Evolutionary conservation across 1,140 invertebrate genomes (phyloP), one percentile per base, ranked within the genome.

Genomic region (Diabrotica virgifera): DNA sequence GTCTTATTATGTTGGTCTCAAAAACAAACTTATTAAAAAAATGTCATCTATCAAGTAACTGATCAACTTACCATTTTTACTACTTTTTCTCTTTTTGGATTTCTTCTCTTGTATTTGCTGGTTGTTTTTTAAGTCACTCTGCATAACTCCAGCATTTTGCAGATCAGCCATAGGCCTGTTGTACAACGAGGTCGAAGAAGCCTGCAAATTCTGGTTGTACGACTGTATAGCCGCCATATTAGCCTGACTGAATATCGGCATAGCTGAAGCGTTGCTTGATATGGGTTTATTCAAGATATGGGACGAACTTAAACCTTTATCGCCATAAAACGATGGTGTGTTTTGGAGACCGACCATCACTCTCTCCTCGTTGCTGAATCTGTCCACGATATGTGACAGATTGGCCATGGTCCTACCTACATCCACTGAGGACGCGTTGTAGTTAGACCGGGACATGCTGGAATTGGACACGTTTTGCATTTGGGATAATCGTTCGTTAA

Each of bases 301-400:
- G 5, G 81, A 75, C 73, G 82, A 75, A 67, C 82, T 78, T 65
- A 81, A 78, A 51, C 66, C 77, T 67, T 84, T 84, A 37, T 84
- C 82, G 53, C 80, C 75, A 68, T 77, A 78, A 59, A 75, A 77
- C 0, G 80, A 53, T 7, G 60, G 13, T 37, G 69, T 53, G 9
- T 76, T 35, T 71, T 77, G 71, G 71, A 78, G 69, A 68, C 77
- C 58, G 69, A 76, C 72, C 79, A 84, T 66, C 72, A 83, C 81
- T 64, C 82, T 76, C 67, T 86, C 84, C 36, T 85, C 83, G 67
- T 82, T 82, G 12, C 79, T 76, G 70, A 83, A 86, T 38, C 85
- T 73, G 62, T 86, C 85, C 35, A 86, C 78, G 74, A 86, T 85
- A 72, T 85, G 85, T n/a, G 84, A 83, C 51, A 86, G 76, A 73